Evolutionary conservation across 2,888 invertebrate genomes (phyloP), one percentile per base, ranked within the genome.

Genomic region (Troides helena): DNA sequence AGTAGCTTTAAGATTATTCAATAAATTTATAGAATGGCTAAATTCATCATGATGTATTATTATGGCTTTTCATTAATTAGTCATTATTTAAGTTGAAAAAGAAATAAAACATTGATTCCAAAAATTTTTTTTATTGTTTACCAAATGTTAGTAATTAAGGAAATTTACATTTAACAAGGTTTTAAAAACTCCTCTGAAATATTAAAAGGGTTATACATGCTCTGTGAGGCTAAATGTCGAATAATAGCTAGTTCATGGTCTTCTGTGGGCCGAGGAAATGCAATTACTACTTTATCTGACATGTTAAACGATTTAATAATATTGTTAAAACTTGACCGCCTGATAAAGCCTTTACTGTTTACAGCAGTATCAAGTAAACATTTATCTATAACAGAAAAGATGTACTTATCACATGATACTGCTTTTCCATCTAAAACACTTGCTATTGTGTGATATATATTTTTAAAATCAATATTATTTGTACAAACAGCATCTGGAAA

Each of bases 1-100:
- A 83, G 85, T 90, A 68, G 92, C 92, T 25, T 74, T 93, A 21
- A 91, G 88, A 76, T 73, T 93, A 72, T 89, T 93, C 59, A 88
- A 83, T 73, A 83, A 76, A 78, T 91, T 93, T 74, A 78, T 93
- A 68, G 89, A 91, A 77, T 93, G 93, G 93, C 77, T 93, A 53
- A 93, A 93, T 78, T 80, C 86, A 5, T 89, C 73, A 50, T 63
- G 39, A 69, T 65, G 3, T 53, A 17, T 53, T 53, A 43, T 53
- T 50, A 39, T 53, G 36, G 1, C 46, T 21, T 57, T 21, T 57
- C 56, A 58, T 43, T 56, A 50, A n/a, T 53, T 10, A 46, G 14
- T n/a, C 53, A 5, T 18, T 71, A 58, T 23, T 23, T 10, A 21
- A 58, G 0, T 23, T 23, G 23, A 58, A 58, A 6, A 23, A 58